A percentile compares a stretch with the other conserved stretches of the same genome.
These are phyloP conservation scores for Chloropsis hardwickii DNA, from an alignment of 2,113 vertebrate species.

Conservation along the genomic window DNA sequence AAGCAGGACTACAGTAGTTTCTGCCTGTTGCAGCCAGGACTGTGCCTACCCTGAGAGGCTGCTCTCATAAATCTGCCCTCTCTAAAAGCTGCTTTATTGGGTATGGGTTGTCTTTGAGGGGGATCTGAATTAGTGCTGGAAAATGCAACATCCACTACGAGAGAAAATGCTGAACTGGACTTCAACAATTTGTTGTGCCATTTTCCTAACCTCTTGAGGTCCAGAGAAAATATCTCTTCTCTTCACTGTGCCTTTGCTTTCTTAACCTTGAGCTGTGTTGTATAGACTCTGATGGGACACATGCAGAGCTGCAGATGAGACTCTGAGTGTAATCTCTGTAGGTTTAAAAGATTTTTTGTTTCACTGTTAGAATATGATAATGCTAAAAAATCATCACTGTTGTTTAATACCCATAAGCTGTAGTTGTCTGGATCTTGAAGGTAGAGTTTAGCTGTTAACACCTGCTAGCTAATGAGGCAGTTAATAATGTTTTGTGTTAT, in stretches of 20 bases:
- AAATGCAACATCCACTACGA: neutral
- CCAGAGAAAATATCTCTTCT: neutral
- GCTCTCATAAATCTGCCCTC: neutral
- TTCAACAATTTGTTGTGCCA: neutral
- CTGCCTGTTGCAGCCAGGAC: neutral
- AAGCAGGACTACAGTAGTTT: neutral
- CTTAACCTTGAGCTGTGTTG: neutral
- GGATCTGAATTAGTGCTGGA: neutral
- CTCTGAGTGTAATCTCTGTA: neutral
- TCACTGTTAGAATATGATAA: neutral
- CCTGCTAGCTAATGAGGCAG: neutral
- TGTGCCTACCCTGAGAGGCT: neutral
- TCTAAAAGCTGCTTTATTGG: neutral
- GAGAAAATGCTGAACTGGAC: neutral
- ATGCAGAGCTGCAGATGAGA: neutral
- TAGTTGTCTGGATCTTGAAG: neutral
- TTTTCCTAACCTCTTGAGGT: neutral
- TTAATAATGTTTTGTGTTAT: neutral
- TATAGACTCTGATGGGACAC: neutral
- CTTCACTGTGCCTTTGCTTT: neutral
- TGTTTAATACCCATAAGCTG: neutral
- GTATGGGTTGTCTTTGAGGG: neutral
- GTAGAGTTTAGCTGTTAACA: neutral
- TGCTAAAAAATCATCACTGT: neutral
- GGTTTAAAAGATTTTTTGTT: neutral